phyloP scores from a whole-genome alignment of 2,797 vertebrate genomes.

The Cyclura pinguis region DNA sequence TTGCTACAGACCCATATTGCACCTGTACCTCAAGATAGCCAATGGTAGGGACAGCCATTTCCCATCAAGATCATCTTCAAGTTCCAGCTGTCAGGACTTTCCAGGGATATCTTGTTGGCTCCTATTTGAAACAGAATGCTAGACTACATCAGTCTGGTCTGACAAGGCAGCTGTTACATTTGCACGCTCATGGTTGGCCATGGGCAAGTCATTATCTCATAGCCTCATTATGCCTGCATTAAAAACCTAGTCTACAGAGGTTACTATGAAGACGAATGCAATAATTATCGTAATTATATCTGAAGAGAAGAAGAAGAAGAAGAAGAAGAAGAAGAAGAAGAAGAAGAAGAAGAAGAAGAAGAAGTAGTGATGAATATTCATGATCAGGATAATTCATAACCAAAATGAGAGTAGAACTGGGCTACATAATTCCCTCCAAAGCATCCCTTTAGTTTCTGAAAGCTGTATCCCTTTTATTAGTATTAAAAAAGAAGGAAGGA shows the following conservation, averaged over 20 bases:
- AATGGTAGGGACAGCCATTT: not conserved
- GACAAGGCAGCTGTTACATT: not conserved
- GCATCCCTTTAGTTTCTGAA: not conserved
- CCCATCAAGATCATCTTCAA: not conserved
- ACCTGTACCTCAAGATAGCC: not conserved
- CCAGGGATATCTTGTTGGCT: not conserved
- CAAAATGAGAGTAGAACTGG: not conserved
- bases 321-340: not conserved
- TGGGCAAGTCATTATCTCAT: constrained; percentile 16
- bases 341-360: not conserved
- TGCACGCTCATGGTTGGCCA: not conserved
- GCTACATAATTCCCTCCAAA: not conserved
- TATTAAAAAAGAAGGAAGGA: not conserved
- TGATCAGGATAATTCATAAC: too few species aligned
- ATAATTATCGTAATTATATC: constrained; percentile 34
- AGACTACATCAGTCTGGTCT: not conserved
- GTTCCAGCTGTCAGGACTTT: not conserved
- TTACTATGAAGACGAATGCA: constrained; percentile 28
- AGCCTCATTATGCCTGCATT: constrained; percentile 7
- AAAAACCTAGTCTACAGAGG: constrained; percentile 16
- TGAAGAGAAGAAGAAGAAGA: not conserved
- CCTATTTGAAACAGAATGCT: not conserved
- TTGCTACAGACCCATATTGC: not conserved
- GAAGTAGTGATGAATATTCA: constrained; percentile 24
- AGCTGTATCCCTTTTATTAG: not conserved